A percentile compares a stretch with the other conserved stretches of the same genome.
phyloP scores from a whole-genome alignment of 1,140 invertebrate genomes.

The Agrypnia vestita region DNA sequence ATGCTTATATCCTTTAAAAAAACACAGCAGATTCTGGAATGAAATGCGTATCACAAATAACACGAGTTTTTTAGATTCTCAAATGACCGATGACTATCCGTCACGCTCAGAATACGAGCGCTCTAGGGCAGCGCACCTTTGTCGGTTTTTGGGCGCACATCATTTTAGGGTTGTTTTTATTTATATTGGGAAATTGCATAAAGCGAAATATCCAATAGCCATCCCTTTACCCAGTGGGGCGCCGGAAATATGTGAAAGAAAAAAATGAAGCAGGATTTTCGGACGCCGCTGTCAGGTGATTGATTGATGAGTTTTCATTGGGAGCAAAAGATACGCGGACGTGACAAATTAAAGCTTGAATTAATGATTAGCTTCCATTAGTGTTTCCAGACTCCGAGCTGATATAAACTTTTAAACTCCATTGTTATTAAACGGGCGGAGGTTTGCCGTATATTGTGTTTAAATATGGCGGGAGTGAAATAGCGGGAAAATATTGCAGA shows the following conservation, averaged over 20 bases:
- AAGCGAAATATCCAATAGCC: no score
- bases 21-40: no score
- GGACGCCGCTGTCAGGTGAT: not conserved
- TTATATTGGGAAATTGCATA: no score
- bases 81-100: no score
- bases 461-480: not conserved
- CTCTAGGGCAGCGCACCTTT: no score
- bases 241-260: not conserved
- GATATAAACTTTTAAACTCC: constrained; percentile 24
- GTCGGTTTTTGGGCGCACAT: no score
- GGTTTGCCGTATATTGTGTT: constrained; percentile 3
- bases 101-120: no score
- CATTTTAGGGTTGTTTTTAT: no score
- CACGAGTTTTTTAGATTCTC: no score
- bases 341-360: constrained; percentile 48
- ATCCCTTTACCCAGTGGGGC: not conserved
- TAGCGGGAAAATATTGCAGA: not conserved
- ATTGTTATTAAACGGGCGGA: constrained; percentile 20
- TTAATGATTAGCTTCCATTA: constrained; percentile 47
- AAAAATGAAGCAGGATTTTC: not conserved
- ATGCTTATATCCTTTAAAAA: no score
- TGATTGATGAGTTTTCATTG: constrained; percentile 48
- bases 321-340: constrained; percentile 44
- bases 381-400: constrained; percentile 2
- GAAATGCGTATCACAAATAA: no score